Evolutionary conservation across 2,888 invertebrate genomes (phyloP).

Genomic region (Microdon myrmicae): DNA sequence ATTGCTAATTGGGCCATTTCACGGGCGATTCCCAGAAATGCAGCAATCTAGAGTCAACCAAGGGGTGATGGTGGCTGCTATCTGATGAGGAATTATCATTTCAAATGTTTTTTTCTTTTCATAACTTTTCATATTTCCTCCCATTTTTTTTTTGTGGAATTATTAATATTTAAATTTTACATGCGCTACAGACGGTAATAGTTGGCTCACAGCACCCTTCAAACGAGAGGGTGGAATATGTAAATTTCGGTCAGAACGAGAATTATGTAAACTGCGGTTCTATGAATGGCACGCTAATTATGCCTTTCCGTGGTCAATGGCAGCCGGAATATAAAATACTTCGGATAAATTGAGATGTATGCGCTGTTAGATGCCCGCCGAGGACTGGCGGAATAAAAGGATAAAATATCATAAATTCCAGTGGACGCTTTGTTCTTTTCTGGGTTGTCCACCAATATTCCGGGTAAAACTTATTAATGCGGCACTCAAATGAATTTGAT

Average conservation of each 20-base stretch:
- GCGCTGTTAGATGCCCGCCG: conserved; percentile 23
- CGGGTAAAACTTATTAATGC: too few species aligned
- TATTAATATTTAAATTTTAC: too few species aligned
- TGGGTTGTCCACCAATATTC: too few species aligned
- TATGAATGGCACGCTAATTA: conserved; percentile 45
- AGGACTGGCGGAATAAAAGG: too few species aligned
- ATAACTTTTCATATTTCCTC: conserved; percentile 6
- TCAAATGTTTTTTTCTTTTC: conserved; percentile 20
- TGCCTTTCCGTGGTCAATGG: conserved; percentile 41
- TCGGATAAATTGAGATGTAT: conserved; percentile 49
- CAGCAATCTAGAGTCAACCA: conserved; percentile 23
- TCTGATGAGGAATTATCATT: conserved; percentile 42
- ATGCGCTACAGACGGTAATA: too few species aligned
- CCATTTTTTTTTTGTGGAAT: too few species aligned
- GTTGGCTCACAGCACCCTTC: too few species aligned
- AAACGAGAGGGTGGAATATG: too few species aligned
- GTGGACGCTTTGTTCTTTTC: too few species aligned
- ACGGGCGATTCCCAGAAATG: conserved; percentile 46
- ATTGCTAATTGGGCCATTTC: conserved; percentile 52
- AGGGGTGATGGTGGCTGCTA: conserved; percentile 17
- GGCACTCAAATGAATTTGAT: too few species aligned
- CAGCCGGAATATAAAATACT: conserved; percentile 30
- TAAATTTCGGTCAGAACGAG: too few species aligned
- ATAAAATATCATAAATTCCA: too few species aligned
- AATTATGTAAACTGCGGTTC: conserved; percentile 43